These are phyloP conservation scores for Medauroidea extradentata DNA, from an alignment of 1,140 invertebrate genomes.

Conservation along the genomic window DNA sequence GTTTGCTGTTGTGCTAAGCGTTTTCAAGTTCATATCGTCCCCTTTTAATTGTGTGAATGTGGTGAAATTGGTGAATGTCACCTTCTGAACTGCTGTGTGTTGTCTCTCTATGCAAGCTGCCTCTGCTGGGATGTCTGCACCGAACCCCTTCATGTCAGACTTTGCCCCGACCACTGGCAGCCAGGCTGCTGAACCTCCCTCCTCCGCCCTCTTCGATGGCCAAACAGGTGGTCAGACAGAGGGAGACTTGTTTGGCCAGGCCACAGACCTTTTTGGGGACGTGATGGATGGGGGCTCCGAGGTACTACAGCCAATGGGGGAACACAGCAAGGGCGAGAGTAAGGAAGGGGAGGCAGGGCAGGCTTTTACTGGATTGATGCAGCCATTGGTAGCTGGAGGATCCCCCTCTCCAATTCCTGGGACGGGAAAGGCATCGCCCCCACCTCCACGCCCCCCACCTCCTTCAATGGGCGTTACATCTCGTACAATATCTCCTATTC, in stretches of 20 bases:
- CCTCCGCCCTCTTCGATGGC: conserved; percentile 24
- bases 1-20: no score
- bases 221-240: conserved; percentile 23
- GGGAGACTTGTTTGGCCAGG: conserved; percentile 3
- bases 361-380: no score
- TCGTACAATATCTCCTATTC: conserved; percentile 36
- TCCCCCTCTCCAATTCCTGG: conserved; percentile 15
- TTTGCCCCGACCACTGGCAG: conserved; percentile 14
- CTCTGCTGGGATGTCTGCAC: conserved; percentile 29
- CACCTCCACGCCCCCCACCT: conserved; percentile 29
- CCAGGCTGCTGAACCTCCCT: conserved; percentile 40
- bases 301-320: conserved; percentile 27
- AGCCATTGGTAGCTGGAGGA: not conserved
- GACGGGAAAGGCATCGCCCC: conserved; percentile 22
- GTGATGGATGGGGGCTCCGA: conserved; percentile 39
- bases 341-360: not conserved
- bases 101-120: conserved; percentile 38
- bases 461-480: conserved; percentile 19
- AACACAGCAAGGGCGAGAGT: conserved; percentile 24
- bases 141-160: conserved; percentile 34
- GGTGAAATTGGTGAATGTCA: no score
- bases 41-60: no score
- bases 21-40: no score
- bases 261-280: conserved; percentile 44
- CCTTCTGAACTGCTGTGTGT: conserved; percentile 5